Base-by-base conservation (phyloP, 2,797 vertebrate genomes). In the Enteromius trimaculatus region DNA sequence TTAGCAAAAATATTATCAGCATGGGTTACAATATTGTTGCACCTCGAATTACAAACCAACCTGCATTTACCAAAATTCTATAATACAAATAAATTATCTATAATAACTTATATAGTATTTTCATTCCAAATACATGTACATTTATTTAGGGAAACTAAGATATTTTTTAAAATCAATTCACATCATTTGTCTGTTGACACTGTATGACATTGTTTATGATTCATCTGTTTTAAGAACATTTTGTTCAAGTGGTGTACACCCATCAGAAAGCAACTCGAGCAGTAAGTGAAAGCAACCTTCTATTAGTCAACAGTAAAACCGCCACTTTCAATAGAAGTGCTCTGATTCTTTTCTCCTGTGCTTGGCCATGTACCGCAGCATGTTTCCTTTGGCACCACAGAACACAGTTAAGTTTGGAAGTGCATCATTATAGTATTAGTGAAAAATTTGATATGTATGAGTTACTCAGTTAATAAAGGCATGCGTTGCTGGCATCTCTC, bases 361-460 rank as follows among this genome's bases (percentile, higher is more conserved):
- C 70, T 83, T 62, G 62, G 77, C 71, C 70, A 69, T 65, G 37
- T 76, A 80, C 85, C 81, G 4, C 78, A 58, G 44, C 58, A 60
- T 87, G 76, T 85, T 87, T 87, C 44, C 78, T 84, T 81, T 86
- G 81, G 85, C 81, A 83, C 42, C 44, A 76, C 3, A 26, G 19
- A 77, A 55, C 72, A 76, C 55, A 69, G 81, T 51, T 62, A 62
- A 58, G 70, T 83, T 85, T 49, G 72, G 64, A 85, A 84, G 84
- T 51, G 66, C 60, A 77, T 80, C 81, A 80, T 84, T 84, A 77
- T 77, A 82, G 75, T 62, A 62, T 84, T 82, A 82, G 69, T 75
- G 83, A 69, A 80, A 79, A 81, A 87, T 78, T 23, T 74, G 68
- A 79, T 82, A 69, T 75, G 60, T 81, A 62, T 66, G 76, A 75